phyloP scores from a whole-genome alignment of 2,888 invertebrate species.

The Cephalotes varians region DNA sequence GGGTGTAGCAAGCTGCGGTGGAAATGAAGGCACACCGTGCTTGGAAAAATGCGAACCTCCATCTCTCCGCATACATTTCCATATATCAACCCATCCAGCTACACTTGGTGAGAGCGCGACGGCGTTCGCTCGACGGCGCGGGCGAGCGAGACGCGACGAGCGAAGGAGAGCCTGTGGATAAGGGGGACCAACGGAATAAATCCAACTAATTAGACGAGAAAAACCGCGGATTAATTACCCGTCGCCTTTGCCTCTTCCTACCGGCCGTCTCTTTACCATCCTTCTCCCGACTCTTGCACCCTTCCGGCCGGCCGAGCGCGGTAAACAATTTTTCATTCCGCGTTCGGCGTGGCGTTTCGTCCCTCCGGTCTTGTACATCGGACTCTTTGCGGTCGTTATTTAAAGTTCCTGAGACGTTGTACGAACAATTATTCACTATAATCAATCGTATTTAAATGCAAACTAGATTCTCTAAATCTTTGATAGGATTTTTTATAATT shows the following conservation, averaged over 20 bases:
- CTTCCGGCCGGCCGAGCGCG: slow-evolving; percentile 66
- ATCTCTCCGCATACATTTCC: slow-evolving; percentile 86
- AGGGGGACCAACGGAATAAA: slow-evolving; percentile 84
- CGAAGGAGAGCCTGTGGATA: slow-evolving; percentile 73
- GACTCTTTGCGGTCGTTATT: not conserved
- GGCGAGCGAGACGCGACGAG: slow-evolving; percentile 40
- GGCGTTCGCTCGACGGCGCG: slow-evolving; percentile 41
- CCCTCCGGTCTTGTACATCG: slow-evolving; percentile 30
- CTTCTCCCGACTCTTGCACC: slow-evolving; percentile 51
- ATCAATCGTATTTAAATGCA: slow-evolving; percentile 4
- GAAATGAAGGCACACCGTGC: slow-evolving; percentile 79
- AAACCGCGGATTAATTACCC: slow-evolving; percentile 86
- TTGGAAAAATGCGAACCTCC: slow-evolving; percentile 85
- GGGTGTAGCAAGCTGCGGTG: slow-evolving; percentile 67
- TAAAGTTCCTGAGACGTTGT: slow-evolving; percentile 2
- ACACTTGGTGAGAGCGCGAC: slow-evolving; percentile 62
- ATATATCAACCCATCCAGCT: slow-evolving; percentile 84
- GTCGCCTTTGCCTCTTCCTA: slow-evolving; percentile 77
- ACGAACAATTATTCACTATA: not conserved
- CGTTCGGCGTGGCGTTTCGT: slow-evolving; percentile 44
- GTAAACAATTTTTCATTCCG: slow-evolving; percentile 76
- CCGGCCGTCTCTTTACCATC: slow-evolving; percentile 26
- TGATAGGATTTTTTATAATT: not conserved
- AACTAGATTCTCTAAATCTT: not conserved
- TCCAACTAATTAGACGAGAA: slow-evolving; percentile 85